Percentiles rank a stretch among this genome's conserved stretches.
These are phyloP conservation scores for Chlorops oryzae DNA, from an alignment of 1,140 invertebrate genomes.

Conservation along the genomic window DNA sequence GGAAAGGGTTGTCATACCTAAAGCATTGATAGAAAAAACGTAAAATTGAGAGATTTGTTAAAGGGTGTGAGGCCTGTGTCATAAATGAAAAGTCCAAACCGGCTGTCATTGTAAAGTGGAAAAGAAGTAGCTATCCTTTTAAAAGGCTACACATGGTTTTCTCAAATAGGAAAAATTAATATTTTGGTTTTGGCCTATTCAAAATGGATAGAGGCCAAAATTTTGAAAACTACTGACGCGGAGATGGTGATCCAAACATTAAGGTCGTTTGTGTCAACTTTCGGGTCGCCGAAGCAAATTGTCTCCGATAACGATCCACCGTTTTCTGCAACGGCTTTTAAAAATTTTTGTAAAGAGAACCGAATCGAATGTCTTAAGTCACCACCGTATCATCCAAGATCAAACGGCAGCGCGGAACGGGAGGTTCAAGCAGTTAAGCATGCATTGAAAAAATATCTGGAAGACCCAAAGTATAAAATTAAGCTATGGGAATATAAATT, in stretches of 20 bases:
- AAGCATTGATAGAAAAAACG: not conserved
- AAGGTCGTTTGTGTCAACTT: slow-evolving; percentile 1
- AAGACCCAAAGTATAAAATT: slow-evolving; percentile 1
- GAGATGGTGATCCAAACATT: not conserved
- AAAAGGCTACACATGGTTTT: slow-evolving; percentile 13
- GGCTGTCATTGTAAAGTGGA: not conserved
- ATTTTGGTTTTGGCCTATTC: slow-evolving; percentile 11
- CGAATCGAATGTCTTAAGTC: slow-evolving; percentile 2
- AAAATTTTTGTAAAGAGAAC: slow-evolving; percentile 6
- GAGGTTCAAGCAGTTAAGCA: slow-evolving; percentile 7
- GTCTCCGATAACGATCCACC: slow-evolving; percentile 10
- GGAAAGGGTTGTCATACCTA: slow-evolving; percentile 6
- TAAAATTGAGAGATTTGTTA: slow-evolving; percentile 8
- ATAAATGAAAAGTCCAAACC: not conserved
- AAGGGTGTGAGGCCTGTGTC: slow-evolving; percentile 1
- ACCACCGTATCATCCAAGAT: slow-evolving; percentile 3
- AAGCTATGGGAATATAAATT: slow-evolving; percentile 8
- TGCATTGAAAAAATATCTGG: slow-evolving; percentile 4
- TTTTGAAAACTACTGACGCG: slow-evolving; percentile 5
- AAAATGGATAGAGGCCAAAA: slow-evolving; percentile 9
- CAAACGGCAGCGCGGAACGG: slow-evolving; percentile 10
- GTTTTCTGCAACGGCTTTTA: slow-evolving; percentile 9
- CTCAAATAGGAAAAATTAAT: slow-evolving; percentile 5
- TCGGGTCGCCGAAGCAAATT: slow-evolving; percentile 4
- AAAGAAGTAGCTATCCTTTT: not conserved